phyloP scores from a whole-genome alignment of 2,113 vertebrate species.

The Mobula birostris region DNA sequence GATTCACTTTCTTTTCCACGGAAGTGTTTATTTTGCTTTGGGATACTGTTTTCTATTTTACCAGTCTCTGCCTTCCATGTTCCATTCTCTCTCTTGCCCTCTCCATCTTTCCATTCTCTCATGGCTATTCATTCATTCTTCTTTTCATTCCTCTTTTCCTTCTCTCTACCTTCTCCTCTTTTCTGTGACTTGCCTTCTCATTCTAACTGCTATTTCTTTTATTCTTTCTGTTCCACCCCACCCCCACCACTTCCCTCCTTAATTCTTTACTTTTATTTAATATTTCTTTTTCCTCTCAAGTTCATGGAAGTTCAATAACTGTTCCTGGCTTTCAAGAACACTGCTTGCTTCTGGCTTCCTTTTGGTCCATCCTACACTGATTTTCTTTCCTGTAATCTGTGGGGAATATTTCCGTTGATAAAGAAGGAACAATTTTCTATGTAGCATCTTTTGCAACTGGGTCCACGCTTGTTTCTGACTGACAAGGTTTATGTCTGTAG shows the following conservation, averaged over 20 bases:
- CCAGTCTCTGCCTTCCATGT: too few relatives aligned
- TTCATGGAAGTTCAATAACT: not conserved
- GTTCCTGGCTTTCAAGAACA: not conserved
- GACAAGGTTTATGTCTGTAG: not conserved
- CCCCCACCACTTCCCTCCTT: not conserved
- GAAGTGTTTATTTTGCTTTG: not conserved
- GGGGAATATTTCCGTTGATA: not conserved
- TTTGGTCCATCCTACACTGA: not conserved
- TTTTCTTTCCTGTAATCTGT: not conserved
- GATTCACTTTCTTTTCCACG: not conserved
- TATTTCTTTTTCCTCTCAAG: not conserved
- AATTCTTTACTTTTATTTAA: not conserved
- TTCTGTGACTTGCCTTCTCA: not conserved
- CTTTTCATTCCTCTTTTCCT: not conserved
- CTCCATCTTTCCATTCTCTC: not conserved
- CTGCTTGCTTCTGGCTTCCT: not conserved
- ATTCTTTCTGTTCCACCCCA: not conserved
- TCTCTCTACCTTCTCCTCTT: not conserved
- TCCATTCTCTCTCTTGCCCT: not conserved
- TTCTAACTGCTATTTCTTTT: not conserved
- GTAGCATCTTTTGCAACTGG: not conserved
- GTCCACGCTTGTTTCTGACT: not conserved
- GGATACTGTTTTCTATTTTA: not conserved
- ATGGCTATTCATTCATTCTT: not conserved
- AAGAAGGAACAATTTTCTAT: not conserved